Percentiles rank a stretch among this genome's conserved stretches.
These are phyloP conservation scores for Rhinoraja longicauda DNA, from an alignment of 2,797 vertebrate species.

Conservation along the genomic window DNA sequence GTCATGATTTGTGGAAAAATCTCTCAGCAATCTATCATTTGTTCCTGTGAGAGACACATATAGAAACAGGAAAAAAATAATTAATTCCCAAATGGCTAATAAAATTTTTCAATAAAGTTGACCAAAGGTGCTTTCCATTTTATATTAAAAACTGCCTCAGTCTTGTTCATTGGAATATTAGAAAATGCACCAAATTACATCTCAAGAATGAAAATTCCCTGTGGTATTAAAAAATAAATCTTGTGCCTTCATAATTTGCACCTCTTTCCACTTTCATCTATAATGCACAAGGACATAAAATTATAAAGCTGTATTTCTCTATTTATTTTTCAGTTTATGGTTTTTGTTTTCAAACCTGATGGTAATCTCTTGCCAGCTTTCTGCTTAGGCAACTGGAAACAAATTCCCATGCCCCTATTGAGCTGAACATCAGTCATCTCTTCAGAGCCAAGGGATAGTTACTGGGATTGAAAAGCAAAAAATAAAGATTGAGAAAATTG, in stretches of 20 bases:
- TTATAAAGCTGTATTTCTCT: not conserved
- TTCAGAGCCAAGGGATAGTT: not conserved
- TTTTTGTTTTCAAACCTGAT: not conserved
- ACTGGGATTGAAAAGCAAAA: not conserved
- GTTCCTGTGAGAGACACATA: not conserved
- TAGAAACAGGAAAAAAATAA: not conserved
- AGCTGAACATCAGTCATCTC: too few relatives aligned
- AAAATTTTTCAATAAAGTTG: not conserved
- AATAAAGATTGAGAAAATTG: too few relatives aligned
- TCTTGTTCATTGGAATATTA: not conserved
- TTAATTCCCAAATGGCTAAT: conserved; percentile 14
- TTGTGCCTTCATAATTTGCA: not conserved
- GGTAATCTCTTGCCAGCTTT: not conserved
- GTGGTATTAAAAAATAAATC: not conserved
- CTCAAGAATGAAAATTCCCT: not conserved
- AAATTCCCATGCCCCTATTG: not conserved
- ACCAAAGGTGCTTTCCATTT: not conserved
- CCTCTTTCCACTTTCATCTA: not conserved
- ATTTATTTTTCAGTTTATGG: not conserved
- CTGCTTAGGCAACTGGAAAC: not conserved
- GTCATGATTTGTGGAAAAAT: not conserved
- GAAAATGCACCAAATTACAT: not conserved
- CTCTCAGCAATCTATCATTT: not conserved
- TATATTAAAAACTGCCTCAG: not conserved
- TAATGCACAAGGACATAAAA: not conserved